Evolutionary conservation across 2,888 invertebrate species (phyloP), one percentile per base, ranked within the genome.

Genomic region (Aleiodes alternator): DNA sequence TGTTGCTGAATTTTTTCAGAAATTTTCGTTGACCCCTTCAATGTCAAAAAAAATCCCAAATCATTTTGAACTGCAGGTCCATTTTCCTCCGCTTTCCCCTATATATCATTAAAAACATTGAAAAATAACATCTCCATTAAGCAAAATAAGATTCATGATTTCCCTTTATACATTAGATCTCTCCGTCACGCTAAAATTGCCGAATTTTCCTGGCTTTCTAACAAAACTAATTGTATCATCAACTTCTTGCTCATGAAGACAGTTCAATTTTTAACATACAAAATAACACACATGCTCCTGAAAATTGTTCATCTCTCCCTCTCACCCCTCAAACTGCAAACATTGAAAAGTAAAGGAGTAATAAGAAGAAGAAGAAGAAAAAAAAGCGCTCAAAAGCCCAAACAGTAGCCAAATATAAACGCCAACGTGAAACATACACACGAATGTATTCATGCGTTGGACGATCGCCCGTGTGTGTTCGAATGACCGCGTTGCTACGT

Each of bases 331-430:
- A 23, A 23, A 16, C 16, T 56, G 4, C 16, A n/a, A 55, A 16
- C 43, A 43, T 55, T 16, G 64, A 38, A 43, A 14, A 16, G 38
- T 50, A 38, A 11, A 59, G 3, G 23, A 43, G 31, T 14, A 23
- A 23, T 23, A 23, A 23, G 23, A 23, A 23, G 51, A 16, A 48
- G n/a, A n/a, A n/a, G n/a, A n/a, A n/a, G n/a, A 73, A 50, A 73
- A 69, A 73, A 56, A 16, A 23, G 23, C 23, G 48, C 57, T 55
- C 38, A 61, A 71, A 64, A 64, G 48, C 64, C 43, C 64, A 64
- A 64, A 64, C 64, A 69, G 76, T 76, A 72, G 74, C 76, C 80
- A 80, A 79, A 80, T 80, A 80, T 80, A 80, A 80, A 80, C 74
- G 69, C 69, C 74, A 76, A 75, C 70, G 77, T 74, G 79, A 43